Conservation (phyloP, 2,113 vertebrate genomes). For the Nerophis ophidion region DNA sequence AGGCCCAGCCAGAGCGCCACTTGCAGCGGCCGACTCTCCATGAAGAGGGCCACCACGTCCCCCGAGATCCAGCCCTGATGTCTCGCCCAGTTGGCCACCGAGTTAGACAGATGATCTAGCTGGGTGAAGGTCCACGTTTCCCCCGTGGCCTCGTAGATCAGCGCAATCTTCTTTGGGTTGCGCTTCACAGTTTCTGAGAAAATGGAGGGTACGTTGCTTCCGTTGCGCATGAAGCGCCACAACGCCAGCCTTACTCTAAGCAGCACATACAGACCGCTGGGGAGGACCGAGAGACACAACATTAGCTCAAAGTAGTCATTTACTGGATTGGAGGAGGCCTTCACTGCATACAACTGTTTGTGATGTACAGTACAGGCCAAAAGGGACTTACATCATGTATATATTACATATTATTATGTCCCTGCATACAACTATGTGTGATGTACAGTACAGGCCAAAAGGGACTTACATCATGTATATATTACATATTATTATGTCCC, state of each 20-base stretch:
- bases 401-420: too few species aligned
- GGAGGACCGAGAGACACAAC: neutral
- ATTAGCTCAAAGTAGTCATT: too few species aligned
- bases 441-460: too few species aligned
- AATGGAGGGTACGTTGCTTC: slow-evolving; percentile 75
- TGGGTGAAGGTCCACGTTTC: slow-evolving; percentile 79
- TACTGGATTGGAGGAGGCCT: too few species aligned
- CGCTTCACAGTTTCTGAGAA: slow-evolving; percentile 71
- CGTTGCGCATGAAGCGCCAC: slow-evolving; percentile 64
- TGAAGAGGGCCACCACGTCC: slow-evolving; percentile 82
- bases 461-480: too few species aligned
- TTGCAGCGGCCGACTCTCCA: slow-evolving; percentile 83
- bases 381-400: too few species aligned
- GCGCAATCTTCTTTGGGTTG: slow-evolving; percentile 77
- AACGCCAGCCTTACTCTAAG: slow-evolving; percentile 78
- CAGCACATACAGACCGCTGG: slow-evolving; percentile 81
- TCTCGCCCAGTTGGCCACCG: slow-evolving; percentile 74
- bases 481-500: too few species aligned
- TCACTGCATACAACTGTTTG: too few species aligned
- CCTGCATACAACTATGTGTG: too few species aligned
- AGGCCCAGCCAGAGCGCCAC: slow-evolving; percentile 88
- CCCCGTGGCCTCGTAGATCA: slow-evolving; percentile 79
- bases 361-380: too few species aligned
- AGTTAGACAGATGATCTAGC: slow-evolving; percentile 77
- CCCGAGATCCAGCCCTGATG: slow-evolving; percentile 74